Conservation (phyloP, 1,140 invertebrate genomes). For the Delia radicum region DNA sequence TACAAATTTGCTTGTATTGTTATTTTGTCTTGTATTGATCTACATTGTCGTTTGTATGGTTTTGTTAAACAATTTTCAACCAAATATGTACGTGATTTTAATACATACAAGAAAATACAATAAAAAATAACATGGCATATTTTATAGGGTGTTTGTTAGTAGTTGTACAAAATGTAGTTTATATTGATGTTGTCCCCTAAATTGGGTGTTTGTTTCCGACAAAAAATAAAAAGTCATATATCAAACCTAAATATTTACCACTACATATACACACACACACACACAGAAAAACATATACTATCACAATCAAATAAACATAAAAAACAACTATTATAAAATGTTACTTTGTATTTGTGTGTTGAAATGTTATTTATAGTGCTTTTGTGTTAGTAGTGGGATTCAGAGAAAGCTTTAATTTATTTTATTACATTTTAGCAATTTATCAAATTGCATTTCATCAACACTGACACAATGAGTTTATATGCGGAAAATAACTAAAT, state of each 20-base stretch:
- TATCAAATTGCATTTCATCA: conserved; percentile 22
- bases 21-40: not conserved
- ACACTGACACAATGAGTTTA: conserved; percentile 7
- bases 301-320: not conserved
- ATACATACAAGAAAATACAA: too few species aligned
- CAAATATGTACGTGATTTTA: not conserved
- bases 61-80: not conserved
- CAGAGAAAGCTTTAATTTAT: not conserved
- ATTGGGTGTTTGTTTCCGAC: not conserved
- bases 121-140: not conserved
- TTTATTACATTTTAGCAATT: conserved; percentile 15
- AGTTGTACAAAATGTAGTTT: too few species aligned
- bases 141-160: not conserved
- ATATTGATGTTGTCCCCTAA: too few species aligned
- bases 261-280: not conserved
- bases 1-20: not conserved
- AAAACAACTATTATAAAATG: not conserved
- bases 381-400: not conserved
- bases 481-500: too few species aligned
- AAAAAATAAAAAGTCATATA: not conserved
- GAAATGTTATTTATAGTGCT: too few species aligned
- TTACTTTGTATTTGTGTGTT: not conserved
- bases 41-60: not conserved
- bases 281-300: not conserved
- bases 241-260: not conserved